A percentile compares a stretch with the other conserved stretches of the same genome.
Conservation (phyloP, 2,113 vertebrate genomes). For the Plecturocebus donacophilus region DNA sequence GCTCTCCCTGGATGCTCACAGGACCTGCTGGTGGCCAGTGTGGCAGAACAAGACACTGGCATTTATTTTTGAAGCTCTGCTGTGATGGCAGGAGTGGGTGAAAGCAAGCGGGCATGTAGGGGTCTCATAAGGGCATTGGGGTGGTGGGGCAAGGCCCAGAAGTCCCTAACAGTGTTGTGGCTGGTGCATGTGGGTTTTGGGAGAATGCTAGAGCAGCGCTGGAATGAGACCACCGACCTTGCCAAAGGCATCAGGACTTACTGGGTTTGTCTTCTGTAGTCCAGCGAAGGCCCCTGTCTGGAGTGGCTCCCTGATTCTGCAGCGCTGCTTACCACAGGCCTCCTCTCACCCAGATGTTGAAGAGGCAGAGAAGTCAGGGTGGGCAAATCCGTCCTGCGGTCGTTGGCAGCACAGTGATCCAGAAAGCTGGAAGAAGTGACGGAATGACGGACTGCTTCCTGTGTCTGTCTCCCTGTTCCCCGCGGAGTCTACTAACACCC, state of each 20-base stretch:
- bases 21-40: too few species aligned
- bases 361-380: neutral
- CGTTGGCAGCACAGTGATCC: accelerated
- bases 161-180: neutral
- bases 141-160: neutral
- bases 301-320: neutral
- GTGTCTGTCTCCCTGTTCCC: neutral
- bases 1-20: too few species aligned
- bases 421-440: neutral
- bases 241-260: neutral
- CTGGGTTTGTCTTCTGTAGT: neutral
- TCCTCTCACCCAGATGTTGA: neutral
- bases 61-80: neutral
- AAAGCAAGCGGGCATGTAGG: too few species aligned
- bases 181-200: neutral
- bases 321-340: neutral
- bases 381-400: too few species aligned
- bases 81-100: accelerated
- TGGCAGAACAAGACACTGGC: too few species aligned
- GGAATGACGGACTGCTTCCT: neutral
- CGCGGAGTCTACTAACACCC: neutral
- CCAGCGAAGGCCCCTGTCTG: too few species aligned
- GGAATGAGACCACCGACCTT: neutral
- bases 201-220: neutral
- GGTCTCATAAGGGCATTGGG: too few species aligned